These are phyloP conservation scores for Hybognathus amarus DNA, from an alignment of 2,797 vertebrate genomes.

Conservation along the genomic window DNA sequence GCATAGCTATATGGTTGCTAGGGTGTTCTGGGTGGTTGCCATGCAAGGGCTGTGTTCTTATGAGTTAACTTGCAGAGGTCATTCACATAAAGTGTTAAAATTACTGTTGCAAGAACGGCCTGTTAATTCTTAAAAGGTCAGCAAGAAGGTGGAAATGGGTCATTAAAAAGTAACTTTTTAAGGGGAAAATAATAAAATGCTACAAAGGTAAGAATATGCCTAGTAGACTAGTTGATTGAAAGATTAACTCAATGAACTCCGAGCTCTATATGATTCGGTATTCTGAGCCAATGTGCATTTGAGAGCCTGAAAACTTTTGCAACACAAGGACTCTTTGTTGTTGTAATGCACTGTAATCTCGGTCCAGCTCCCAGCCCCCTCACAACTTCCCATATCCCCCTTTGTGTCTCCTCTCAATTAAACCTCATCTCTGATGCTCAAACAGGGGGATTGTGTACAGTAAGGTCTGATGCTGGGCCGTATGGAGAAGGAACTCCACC, in stretches of 20 bases:
- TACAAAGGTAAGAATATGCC: background rate
- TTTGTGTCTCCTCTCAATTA: slow-evolving; percentile 27
- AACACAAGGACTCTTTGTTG: slow-evolving; percentile 50
- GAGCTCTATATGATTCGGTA: slow-evolving; percentile 5
- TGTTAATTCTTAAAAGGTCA: background rate
- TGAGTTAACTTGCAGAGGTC: background rate
- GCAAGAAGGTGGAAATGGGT: background rate
- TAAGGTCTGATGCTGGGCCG: slow-evolving; percentile 17
- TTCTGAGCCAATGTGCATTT: slow-evolving; percentile 30
- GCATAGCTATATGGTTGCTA: background rate
- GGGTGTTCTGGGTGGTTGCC: background rate
- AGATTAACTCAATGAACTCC: slow-evolving; percentile 9
- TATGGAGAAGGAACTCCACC: slow-evolving; percentile 30
- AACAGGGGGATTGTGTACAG: slow-evolving; percentile 40
- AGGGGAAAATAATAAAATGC: background rate
- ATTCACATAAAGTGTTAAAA: background rate
- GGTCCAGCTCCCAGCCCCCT: slow-evolving; percentile 5
- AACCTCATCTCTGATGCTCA: slow-evolving; percentile 40
- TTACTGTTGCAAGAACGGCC: too few species aligned
- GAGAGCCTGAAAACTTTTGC: slow-evolving; percentile 8
- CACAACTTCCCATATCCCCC: slow-evolving; percentile 10
- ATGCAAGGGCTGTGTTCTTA: background rate
- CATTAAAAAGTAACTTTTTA: background rate
- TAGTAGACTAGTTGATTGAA: background rate
- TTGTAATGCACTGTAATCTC: slow-evolving; percentile 42